A percentile compares a stretch with the other conserved stretches of the same genome.
These are phyloP conservation scores for Drosophila trapezifrons DNA, from an alignment of 1,140 invertebrate genomes.

Conservation along the genomic window DNA sequence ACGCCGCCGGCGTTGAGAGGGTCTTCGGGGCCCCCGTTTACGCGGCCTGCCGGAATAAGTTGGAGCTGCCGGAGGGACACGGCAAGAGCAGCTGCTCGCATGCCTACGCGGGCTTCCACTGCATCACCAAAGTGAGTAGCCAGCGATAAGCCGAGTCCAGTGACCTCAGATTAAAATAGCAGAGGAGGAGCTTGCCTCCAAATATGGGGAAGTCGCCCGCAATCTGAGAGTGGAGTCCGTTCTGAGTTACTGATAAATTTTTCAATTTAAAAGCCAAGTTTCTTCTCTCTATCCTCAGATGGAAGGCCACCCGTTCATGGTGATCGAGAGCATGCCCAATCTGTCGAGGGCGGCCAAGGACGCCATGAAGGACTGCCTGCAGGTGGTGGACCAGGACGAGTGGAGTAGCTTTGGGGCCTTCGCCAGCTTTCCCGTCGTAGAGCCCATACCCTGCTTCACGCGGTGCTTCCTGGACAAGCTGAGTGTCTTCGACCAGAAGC, in stretches of 20 bases:
- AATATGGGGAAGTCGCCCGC: background rate
- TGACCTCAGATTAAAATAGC: conserved; percentile 21
- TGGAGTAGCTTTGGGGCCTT: conserved; percentile 57
- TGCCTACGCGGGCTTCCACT: conserved; percentile 76
- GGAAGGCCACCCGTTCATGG: conserved; percentile 71
- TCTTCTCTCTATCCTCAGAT: conserved; percentile 40
- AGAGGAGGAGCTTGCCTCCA: background rate
- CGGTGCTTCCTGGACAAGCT: conserved; percentile 66
- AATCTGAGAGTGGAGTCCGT: background rate
- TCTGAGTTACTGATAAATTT: too few species aligned
- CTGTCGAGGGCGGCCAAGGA: conserved; percentile 51
- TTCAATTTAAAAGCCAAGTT: background rate
- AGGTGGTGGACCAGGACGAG: conserved; percentile 49
- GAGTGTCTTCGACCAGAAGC: conserved; percentile 61
- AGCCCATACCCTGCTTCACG: conserved; percentile 75
- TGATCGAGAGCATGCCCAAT: conserved; percentile 70
- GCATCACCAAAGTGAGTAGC: conserved; percentile 70
- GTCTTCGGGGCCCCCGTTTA: conserved; percentile 58
- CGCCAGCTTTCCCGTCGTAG: conserved; percentile 47
- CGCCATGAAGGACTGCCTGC: conserved; percentile 76
- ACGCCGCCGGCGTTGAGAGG: conserved; percentile 29
- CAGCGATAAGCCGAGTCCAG: conserved; percentile 44
- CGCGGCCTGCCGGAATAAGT: conserved; percentile 55
- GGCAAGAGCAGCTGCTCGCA: conserved; percentile 56
- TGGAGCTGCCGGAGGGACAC: conserved; percentile 19